These are phyloP conservation scores for Misgurnus mizolepis DNA, from an alignment of 2,113 vertebrate species.

Conservation along the genomic window DNA sequence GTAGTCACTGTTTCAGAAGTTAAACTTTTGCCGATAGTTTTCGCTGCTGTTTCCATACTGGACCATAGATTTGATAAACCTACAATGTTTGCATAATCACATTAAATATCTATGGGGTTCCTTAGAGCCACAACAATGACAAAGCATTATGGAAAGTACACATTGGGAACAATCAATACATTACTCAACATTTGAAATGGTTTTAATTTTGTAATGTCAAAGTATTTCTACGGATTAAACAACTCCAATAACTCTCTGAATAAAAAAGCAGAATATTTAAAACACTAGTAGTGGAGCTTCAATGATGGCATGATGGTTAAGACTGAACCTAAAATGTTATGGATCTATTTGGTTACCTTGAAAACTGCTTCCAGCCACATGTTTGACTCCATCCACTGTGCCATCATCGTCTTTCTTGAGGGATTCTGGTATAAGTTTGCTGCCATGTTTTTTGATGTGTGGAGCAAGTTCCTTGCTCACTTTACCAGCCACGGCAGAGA, in stretches of 20 bases:
- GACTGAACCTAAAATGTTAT: no score
- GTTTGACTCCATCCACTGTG: slow-evolving; percentile 84
- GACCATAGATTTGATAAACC: slow-evolving; percentile 91
- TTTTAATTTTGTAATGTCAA: no score
- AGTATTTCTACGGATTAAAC: no score
- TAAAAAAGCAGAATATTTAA: no score
- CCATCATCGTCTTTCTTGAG: slow-evolving; percentile 87
- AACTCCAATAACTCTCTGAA: no score
- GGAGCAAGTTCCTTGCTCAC: slow-evolving; percentile 88
- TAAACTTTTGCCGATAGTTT: slow-evolving; percentile 87
- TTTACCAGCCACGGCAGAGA: slow-evolving; percentile 84
- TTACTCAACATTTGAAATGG: no score
- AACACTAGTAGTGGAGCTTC: no score
- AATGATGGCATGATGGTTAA: no score
- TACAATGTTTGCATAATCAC: slow-evolving; percentile 57
- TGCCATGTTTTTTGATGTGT: slow-evolving; percentile 90
- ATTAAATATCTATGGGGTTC: no score
- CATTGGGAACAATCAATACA: no score
- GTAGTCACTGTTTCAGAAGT: slow-evolving; percentile 86
- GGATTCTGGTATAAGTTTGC: slow-evolving; percentile 90
- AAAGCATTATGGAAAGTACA: no score
- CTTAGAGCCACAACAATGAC: no score
- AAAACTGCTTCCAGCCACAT: slow-evolving; percentile 86
- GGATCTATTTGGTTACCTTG: slow-evolving; percentile 75
- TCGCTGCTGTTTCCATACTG: slow-evolving; percentile 89